Evolutionary conservation across 1,140 invertebrate species (phyloP), one percentile per base, ranked within the genome.

Genomic region (Drosophila teissieri): DNA sequence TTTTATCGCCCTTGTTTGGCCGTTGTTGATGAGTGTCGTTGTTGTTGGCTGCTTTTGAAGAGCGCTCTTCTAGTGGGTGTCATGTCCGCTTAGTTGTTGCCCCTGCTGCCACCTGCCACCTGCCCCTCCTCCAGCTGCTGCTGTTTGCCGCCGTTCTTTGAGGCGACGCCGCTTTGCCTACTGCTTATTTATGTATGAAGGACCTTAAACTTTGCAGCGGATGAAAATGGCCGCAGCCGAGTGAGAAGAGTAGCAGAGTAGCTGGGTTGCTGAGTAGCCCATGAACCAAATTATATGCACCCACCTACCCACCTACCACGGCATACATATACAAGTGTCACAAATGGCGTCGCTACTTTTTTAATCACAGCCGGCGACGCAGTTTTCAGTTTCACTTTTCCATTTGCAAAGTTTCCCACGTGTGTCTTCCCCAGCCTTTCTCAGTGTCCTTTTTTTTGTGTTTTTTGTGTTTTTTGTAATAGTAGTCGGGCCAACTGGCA

Each of bases 181-280:
- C 84, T 88, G 72, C 83, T 88, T 88, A 89, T 88, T 88, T 88
- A 88, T 88, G 83, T 88, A 88, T 88, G 84, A 88, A 89, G 83
- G 84, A 88, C 83, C 83, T 88, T 88, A 89, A 88, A 88, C 83
- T 88, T 89, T 88, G 75, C 72, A 83, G 72, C 69, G 73, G 75
- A 88, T 83, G 76, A 83, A 88, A 89, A 83, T 89, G 84, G 83
- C 72, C 75, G 56, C 55, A 73, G 40, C 46, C 44, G 27, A 70
- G 54, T 12, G 24, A 44, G 22, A 56, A 14, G 37, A 31, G 31
- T 31, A 51, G 67, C 65, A 5, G 48, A 64, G 27, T 31, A 31
- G 31, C 31, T 31, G 48, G 51, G 27, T 31, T 2, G 31, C 31
- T 31, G 31, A 31, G 31, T 10, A 51, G 67, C 65, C 48, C 73